These are phyloP conservation scores for Taurulus bubalis DNA, from an alignment of 2,113 vertebrate genomes.

Conservation along the genomic window DNA sequence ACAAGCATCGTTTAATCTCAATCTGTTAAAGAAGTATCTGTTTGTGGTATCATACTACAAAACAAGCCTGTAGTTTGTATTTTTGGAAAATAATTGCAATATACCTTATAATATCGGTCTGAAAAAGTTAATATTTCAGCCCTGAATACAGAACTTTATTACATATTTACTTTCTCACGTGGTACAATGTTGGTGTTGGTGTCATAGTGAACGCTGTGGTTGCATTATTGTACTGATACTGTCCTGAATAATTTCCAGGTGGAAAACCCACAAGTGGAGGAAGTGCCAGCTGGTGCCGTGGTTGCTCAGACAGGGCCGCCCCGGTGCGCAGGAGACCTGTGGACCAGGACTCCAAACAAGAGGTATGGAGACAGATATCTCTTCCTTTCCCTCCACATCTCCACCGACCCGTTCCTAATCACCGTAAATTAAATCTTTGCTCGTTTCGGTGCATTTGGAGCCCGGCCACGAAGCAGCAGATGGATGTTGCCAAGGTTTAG, in stretches of 20 bases:
- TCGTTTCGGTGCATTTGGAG: slow-evolving; percentile 35
- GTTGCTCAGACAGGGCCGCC: slow-evolving; percentile 88
- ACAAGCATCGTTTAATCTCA: background rate
- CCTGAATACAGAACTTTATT: background rate
- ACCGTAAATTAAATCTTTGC: slow-evolving; percentile 29
- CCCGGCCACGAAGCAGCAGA: slow-evolving; percentile 35
- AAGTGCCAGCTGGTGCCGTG: slow-evolving; percentile 95
- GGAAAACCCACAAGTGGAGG: slow-evolving; percentile 99
- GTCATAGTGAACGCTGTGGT: background rate
- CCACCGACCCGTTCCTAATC: slow-evolving; percentile 25
- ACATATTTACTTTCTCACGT: background rate
- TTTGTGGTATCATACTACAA: background rate
- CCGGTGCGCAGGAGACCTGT: slow-evolving; percentile 92
- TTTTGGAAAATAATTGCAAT: background rate
- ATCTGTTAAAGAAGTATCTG: background rate
- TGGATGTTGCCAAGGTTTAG: slow-evolving; percentile 45
- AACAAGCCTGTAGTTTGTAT: background rate
- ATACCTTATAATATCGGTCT: background rate
- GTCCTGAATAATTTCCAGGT: slow-evolving; percentile 80
- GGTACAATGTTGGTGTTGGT: background rate
- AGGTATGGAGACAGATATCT: slow-evolving; percentile 83
- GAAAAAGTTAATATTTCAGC: too few species aligned
- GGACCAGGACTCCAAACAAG: slow-evolving; percentile 94
- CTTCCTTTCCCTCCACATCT: background rate
- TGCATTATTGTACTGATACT: background rate